Base-by-base conservation (phyloP, 35 echinoderm and acorn worm genomes). In the Nesometra sesokonis region DNA sequence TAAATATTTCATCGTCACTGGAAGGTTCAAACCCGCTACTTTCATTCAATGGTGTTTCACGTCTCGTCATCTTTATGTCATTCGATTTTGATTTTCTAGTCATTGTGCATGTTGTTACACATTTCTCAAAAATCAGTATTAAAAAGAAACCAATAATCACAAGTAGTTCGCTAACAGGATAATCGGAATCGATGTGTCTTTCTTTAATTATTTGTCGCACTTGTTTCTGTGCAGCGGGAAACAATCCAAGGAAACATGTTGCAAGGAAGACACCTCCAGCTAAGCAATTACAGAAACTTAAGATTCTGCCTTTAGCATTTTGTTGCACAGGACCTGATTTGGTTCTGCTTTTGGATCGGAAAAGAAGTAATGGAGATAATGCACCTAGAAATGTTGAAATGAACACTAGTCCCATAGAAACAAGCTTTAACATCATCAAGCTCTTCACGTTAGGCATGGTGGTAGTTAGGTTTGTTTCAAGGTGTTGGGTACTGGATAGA, bases 201-300 rank as follows among this genome's bases (percentile, higher is more conserved):
- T 84, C 81, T 37, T 82, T 35, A 13, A 99, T 82, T 21, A 94
- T 87, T 40, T 92, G 29, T 36, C 90, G 87, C 81, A 99, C 91
- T 88, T 94, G 91, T 35, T 88, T 89, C 79, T 86, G 79, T 21
- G 96, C 96, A 11, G 96, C 85, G 32, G 96, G 96, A 29, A 99
- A 85, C 35, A 99, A 77, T 8, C 92, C 92, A 30, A 99, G 87
- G 78, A 99, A 99, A 79, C 96, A 99, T 17, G 96, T 99, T 15
- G 89, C 90, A 3, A 99, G 85, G 86, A 99, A 99, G 32, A 99
- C 90, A 35, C 96, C 96, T 0, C 96, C 96, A 32, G 96, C 92
- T 13, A 99, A 77, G 79, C 96, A 99, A 80, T 99, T 99, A 35
- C 96, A 92, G 35, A 92, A 80, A 76, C 90, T 90, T 38, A 94